These are phyloP conservation scores for Tragelaphus oryx DNA, from an alignment of 2,797 vertebrate genomes.

Conservation along the genomic window DNA sequence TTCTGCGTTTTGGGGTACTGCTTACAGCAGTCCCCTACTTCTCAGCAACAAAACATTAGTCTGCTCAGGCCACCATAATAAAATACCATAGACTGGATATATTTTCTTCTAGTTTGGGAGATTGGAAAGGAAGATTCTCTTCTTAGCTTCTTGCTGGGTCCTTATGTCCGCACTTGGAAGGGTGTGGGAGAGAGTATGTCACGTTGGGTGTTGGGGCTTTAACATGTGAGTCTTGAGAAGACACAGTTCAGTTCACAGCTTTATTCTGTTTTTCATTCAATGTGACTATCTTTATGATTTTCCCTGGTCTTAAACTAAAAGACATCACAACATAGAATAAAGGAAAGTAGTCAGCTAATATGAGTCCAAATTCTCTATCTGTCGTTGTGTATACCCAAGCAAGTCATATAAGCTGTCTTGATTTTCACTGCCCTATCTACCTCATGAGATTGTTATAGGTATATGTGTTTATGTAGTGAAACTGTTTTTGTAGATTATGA, in stretches of 20 bases:
- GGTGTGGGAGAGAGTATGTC: not conserved
- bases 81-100: not conserved
- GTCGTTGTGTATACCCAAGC: not conserved
- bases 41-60: not conserved
- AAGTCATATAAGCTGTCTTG: not conserved
- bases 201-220: not conserved
- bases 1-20: not conserved
- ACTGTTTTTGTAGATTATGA: conserved; percentile 24
- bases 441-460: not conserved
- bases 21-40: not conserved
- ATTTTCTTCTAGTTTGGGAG: not conserved
- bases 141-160: not conserved
- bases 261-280: conserved; percentile 24
- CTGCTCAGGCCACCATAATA: not conserved
- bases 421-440: not conserved
- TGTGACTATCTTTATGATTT: not conserved
- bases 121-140: not conserved
- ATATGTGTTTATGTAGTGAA: not conserved
- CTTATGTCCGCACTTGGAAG: not conserved
- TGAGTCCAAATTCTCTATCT: not conserved
- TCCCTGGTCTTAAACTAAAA: conserved; percentile 28
- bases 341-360: not conserved
- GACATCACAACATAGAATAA: conserved; percentile 1
- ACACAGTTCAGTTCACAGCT: not conserved
- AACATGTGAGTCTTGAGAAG: not conserved